phyloP scores from a whole-genome alignment of 2,888 invertebrate genomes.

The Glaucopsyche alexis region DNA sequence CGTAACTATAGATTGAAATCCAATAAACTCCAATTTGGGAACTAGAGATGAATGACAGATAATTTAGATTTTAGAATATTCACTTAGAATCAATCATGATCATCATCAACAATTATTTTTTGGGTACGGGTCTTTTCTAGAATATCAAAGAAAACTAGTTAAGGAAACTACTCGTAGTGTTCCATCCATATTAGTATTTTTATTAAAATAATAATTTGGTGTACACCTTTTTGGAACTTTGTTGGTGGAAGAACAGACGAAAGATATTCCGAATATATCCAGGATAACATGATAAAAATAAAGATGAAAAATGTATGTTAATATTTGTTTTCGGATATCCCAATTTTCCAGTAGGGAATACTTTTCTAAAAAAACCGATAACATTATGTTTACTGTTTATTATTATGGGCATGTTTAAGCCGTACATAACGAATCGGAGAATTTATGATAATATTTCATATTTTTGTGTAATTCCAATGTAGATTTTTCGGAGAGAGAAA shows the following conservation, averaged over 20 bases:
- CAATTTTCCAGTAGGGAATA: background rate
- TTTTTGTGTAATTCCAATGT: background rate
- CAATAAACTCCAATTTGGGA: background rate
- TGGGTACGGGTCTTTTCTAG: too few relatives aligned
- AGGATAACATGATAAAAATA: too few relatives aligned
- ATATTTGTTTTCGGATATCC: background rate
- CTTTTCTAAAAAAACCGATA: background rate
- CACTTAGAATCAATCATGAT: background rate
- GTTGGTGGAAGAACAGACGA: background rate
- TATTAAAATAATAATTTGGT: too few relatives aligned
- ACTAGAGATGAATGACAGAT: background rate
- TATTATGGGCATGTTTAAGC: background rate
- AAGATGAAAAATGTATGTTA: too few relatives aligned
- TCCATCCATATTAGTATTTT: too few relatives aligned
- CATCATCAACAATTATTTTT: background rate
- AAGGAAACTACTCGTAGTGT: too few relatives aligned
- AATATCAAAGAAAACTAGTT: too few relatives aligned
- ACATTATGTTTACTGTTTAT: background rate
- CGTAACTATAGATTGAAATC: constrained; percentile 15
- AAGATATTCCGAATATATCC: too few relatives aligned
- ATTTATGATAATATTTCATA: background rate
- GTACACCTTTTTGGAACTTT: too few relatives aligned
- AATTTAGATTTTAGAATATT: background rate
- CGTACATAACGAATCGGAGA: background rate
- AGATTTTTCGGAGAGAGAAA: too few relatives aligned